Evolutionary conservation across 1,140 invertebrate species (phyloP), one percentile per base, ranked within the genome.

Genomic region (Alviniconcha marisindica): DNA sequence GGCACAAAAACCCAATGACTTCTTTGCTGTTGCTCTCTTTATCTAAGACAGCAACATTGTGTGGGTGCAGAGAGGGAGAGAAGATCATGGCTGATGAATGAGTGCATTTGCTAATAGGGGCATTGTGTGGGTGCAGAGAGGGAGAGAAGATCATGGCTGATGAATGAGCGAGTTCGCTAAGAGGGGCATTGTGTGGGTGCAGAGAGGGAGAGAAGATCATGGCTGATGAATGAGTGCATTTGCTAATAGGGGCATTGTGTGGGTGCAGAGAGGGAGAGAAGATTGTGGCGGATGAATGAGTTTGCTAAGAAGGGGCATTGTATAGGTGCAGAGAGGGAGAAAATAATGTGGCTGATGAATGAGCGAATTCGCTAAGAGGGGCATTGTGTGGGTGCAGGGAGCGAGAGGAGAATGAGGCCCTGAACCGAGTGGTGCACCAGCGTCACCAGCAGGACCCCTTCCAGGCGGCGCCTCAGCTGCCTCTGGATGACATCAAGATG

Each of bases 201-300:
- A 92, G 95, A 88, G 95, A 96, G 88, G 94, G 95, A 84, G 96
- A 97, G 87, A 96, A 97, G 83, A 97, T n/a, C n/a, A n/a, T n/a
- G n/a, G n/a, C n/a, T n/a, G n/a, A n/a, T n/a, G n/a, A n/a, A n/a
- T n/a, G n/a, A n/a, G n/a, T n/a, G n/a, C n/a, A n/a, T n/a, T n/a
- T n/a, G n/a, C n/a, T n/a, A n/a, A n/a, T n/a, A n/a, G n/a, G n/a
- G n/a, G n/a, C n/a, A n/a, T n/a, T n/a, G n/a, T n/a, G n/a, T n/a
- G n/a, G n/a, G n/a, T n/a, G n/a, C n/a, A n/a, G n/a, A n/a, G n/a
- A 21, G 60, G 21, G 7, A 12, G 14, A n/a, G 7, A 12, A 10
- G 18, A 21, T n/a, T 66, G 60, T 66, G 60, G 60, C 21, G 60
- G 28, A 12, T 7, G 28, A 31, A n/a, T 7, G 60, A n/a, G 14